These are phyloP conservation scores for Phodopus roborovskii DNA, from an alignment of 2,113 vertebrate genomes.

Conservation along the genomic window DNA sequence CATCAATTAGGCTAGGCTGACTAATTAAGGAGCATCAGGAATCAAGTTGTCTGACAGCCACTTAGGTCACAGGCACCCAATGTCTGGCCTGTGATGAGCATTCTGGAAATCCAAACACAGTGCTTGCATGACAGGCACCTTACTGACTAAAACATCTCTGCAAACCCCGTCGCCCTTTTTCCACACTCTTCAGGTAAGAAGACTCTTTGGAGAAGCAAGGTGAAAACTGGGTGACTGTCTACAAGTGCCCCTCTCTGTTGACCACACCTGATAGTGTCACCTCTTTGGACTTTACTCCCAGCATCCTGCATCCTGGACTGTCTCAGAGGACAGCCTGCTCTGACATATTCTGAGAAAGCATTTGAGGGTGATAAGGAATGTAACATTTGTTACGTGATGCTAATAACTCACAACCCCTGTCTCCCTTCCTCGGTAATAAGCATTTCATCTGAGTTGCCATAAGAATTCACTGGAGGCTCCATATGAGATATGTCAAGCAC, in stretches of 20 bases:
- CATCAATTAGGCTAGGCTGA: background rate
- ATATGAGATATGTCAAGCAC: constrained; percentile 58
- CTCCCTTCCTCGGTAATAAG: constrained; percentile 55
- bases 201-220: background rate
- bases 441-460: constrained; percentile 32
- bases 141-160: background rate
- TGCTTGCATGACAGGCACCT: too few relatives aligned
- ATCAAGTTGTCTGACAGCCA: background rate
- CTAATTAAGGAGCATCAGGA: background rate
- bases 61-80: background rate
- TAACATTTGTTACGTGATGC: constrained; percentile 62
- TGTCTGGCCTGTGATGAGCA: background rate
- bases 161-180: background rate
- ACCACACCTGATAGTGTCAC: background rate
- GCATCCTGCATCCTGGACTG: background rate
- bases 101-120: background rate
- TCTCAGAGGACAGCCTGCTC: constrained; percentile 40
- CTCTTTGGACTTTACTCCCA: background rate
- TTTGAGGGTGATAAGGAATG: constrained; percentile 74
- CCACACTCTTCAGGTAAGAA: background rate
- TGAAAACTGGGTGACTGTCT: background rate
- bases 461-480: constrained; percentile 54
- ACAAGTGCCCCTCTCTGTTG: background rate
- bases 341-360: constrained; percentile 53
- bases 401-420: constrained; percentile 65